Conservation (phyloP, 2,113 vertebrate genomes). For the Lipophrys pholis region DNA sequence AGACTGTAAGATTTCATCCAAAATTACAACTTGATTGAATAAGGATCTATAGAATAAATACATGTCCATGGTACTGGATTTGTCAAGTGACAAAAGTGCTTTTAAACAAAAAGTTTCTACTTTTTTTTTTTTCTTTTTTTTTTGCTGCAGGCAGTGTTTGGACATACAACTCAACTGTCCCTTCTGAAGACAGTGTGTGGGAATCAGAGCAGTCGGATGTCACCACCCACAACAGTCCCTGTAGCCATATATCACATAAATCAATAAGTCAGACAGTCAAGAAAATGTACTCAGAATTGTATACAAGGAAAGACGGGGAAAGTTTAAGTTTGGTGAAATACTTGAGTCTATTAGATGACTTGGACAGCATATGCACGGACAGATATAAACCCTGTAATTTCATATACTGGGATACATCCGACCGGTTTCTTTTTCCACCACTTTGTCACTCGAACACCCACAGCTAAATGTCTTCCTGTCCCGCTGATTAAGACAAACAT, state of each 20-base stretch:
- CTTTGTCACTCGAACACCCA: slow-evolving; percentile 37
- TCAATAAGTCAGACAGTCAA: slow-evolving; percentile 1
- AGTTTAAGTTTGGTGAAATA: neutral
- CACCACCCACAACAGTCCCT: neutral
- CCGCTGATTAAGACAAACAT: slow-evolving; percentile 75
- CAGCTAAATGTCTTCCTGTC: slow-evolving; percentile 54
- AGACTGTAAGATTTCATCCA: neutral
- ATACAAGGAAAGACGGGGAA: neutral
- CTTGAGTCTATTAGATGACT: neutral
- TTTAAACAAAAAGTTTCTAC: too few species aligned
- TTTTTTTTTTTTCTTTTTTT: too few species aligned
- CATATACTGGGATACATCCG: slow-evolving; percentile 19
- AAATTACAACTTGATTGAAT: neutral
- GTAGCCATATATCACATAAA: slow-evolving; percentile 1
- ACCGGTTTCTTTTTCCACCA: neutral
- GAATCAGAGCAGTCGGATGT: neutral
- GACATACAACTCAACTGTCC: slow-evolving; percentile 1
- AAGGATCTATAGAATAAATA: neutral
- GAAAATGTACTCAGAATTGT: neutral
- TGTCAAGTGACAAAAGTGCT: too few species aligned
- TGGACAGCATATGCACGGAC: neutral
- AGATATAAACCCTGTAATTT: slow-evolving; percentile 12
- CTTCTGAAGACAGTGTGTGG: neutral
- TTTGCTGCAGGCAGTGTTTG: too few species aligned
- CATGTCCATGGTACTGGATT: too few species aligned